These are phyloP conservation scores for Neoscelio sp. DNA, from an alignment of 2,888 invertebrate genomes.

Conservation along the genomic window DNA sequence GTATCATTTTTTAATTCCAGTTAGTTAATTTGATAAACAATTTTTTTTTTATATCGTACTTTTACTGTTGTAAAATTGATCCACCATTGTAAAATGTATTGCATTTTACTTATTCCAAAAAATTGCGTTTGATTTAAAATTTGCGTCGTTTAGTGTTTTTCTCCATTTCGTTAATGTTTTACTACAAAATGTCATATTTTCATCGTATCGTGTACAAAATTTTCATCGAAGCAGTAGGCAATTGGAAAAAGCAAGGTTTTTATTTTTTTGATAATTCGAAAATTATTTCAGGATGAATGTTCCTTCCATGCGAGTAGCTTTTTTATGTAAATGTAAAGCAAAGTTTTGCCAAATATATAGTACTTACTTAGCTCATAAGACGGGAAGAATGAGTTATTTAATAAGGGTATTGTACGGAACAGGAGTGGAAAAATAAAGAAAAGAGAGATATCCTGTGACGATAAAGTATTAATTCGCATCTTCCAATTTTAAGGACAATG, in stretches of 20 bases:
- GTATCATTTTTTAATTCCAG: too few species aligned
- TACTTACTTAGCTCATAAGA: conserved; percentile 80
- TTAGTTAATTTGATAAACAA: too few species aligned
- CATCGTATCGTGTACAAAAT: conserved; percentile 48
- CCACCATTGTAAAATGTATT: too few species aligned
- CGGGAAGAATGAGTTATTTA: conserved; percentile 60
- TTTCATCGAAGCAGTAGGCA: conserved; percentile 8
- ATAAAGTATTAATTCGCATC: conserved; percentile 81
- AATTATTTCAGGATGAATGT: too few species aligned
- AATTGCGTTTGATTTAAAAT: too few species aligned
- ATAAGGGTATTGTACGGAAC: conserved; percentile 29
- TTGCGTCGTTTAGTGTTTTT: too few species aligned
- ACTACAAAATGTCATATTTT: conserved; percentile 2
- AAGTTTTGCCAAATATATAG: conserved; percentile 82
- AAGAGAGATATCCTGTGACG: conserved; percentile 21
- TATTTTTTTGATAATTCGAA: too few species aligned
- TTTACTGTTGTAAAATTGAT: not conserved
- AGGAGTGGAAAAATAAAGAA: not conserved
- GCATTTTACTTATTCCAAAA: too few species aligned
- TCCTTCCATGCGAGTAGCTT: conserved; percentile 80
- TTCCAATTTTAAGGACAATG: conserved; percentile 74
- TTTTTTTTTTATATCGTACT: too few species aligned
- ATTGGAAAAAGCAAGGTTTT: conserved; percentile 19
- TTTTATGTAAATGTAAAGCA: conserved; percentile 81
- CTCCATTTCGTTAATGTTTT: not conserved